Evolutionary conservation across 2,888 invertebrate species (phyloP), one percentile per base, ranked within the genome.

Genomic region (Podabrus alpinus): DNA sequence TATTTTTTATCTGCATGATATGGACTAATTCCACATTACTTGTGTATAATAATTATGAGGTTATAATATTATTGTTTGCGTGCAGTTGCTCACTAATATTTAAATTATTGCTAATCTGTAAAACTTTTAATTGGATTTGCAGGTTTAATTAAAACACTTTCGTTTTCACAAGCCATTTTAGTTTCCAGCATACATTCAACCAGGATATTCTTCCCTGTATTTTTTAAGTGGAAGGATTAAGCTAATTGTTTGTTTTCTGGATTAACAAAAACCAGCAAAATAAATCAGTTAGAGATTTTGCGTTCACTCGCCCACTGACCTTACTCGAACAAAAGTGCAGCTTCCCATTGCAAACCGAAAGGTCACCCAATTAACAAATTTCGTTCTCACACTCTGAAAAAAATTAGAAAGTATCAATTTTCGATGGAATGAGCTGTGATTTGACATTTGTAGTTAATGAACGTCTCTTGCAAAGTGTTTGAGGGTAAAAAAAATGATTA

Each of bases 81-180:
- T 64, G 62, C 16, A 21, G 62, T 64, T 19, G 62, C 21, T 64
- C 17, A 64, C 62, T 64, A 19, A 64, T 64, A 64, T 64, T 64
- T 64, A 64, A 64, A 64, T 64, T 64, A 64, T 64, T 64, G 21
- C 62, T 64, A 64, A 64, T 64, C 62, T 64, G 62, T 64, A 64
- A 64, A 64, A 64, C n/a, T 64, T 64, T 19, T 64, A 64, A 64
- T 64, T 64, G 62, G 62, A 64, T 64, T 64, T 64, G 19, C 21
- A n/a, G 62, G 21, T 64, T 64, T 64, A 64, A 64, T 64, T 64
- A 64, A 64, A 64, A n/a, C 21, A 19, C 17, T 64, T 64, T 64
- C n/a, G 19, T 64, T 64, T 64, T 64, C 21, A 64, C 45, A 45
- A 45, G 45, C 45, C 45, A 21, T 64, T 64, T 61, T 64, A 64